Evolutionary conservation across 2,113 vertebrate genomes (phyloP).

Genomic region (Planiliza haematocheilus): DNA sequence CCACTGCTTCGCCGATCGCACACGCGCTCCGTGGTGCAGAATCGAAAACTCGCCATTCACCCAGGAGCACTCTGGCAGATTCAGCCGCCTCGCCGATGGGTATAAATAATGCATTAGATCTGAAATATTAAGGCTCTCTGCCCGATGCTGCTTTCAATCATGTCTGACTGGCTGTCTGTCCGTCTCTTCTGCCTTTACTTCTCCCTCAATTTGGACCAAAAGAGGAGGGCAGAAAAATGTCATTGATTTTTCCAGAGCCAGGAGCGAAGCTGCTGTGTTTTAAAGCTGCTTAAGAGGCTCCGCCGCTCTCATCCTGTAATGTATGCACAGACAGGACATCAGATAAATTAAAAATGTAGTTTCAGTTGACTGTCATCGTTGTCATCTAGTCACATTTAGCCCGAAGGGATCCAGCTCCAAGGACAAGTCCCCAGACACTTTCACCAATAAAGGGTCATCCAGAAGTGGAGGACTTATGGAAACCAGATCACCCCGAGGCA

Average conservation of each 20-base stretch:
- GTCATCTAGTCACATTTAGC: conserved; percentile 1
- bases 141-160: conserved; percentile 59
- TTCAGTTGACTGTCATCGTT: background rate
- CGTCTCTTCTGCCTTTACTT: background rate
- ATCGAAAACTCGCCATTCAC: conserved; percentile 68
- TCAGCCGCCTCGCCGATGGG: conserved; percentile 34
- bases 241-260: background rate
- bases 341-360: background rate
- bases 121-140: conserved; percentile 73
- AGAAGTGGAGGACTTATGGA: background rate
- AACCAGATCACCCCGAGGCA: background rate
- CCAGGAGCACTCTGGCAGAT: conserved; percentile 69
- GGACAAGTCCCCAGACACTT: too few species aligned
- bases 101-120: conserved; percentile 76
- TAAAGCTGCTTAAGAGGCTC: too few species aligned
- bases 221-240: background rate
- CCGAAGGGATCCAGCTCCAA: too few species aligned
- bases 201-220: conserved; percentile 12
- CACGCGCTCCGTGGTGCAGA: conserved; percentile 31
- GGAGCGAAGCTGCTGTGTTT: background rate
- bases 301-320: background rate
- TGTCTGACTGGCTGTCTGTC: conserved; percentile 49
- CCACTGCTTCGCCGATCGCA: conserved; percentile 54
- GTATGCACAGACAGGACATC: background rate
- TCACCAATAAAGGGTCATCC: background rate